phyloP scores from a whole-genome alignment of 2,888 invertebrate genomes.

The Sipha maydis region DNA sequence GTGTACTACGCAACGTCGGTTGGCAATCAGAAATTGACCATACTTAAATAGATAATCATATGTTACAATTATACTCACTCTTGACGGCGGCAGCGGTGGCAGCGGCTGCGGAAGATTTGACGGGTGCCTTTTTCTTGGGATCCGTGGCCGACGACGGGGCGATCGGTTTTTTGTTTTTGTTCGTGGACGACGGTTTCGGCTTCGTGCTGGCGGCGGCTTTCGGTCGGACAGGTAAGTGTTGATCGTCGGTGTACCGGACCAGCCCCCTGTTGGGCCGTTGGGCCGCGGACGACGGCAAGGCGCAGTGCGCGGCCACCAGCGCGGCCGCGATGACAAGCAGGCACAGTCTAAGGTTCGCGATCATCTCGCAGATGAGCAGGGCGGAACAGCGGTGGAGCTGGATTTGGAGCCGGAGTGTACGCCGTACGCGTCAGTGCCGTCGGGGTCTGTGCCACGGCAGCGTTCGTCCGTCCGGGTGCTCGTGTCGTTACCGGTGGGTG shows the following conservation, averaged over 20 bases:
- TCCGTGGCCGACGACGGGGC: not conserved
- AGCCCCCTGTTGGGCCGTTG: conserved; percentile 16
- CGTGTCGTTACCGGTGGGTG: not conserved
- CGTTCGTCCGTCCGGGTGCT: no score
- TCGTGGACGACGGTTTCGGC: conserved; percentile 21
- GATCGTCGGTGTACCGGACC: conserved; percentile 49
- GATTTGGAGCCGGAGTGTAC: not conserved
- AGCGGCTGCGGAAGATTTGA: conserved; percentile 19
- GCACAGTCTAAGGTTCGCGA: conserved; percentile 9
- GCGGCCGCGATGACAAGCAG: conserved; percentile 21
- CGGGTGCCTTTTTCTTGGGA: conserved; percentile 42
- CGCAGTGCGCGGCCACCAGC: conserved; percentile 12
- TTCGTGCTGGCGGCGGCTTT: not conserved
- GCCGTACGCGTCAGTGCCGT: not conserved
- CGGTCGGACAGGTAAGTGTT: conserved; percentile 23
- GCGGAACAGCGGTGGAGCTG: not conserved
- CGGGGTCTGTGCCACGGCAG: no score
- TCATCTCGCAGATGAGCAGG: not conserved
- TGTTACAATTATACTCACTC: conserved; percentile 34
- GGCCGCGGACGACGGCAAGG: not conserved
- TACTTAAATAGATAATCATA: no score
- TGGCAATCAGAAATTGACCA: no score
- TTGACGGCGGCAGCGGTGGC: not conserved
- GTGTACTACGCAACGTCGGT: no score
- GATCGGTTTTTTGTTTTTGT: conserved; percentile 43